Conservation (phyloP, 2,888 invertebrate genomes). For the Drosophila suboccidentalis region DNA sequence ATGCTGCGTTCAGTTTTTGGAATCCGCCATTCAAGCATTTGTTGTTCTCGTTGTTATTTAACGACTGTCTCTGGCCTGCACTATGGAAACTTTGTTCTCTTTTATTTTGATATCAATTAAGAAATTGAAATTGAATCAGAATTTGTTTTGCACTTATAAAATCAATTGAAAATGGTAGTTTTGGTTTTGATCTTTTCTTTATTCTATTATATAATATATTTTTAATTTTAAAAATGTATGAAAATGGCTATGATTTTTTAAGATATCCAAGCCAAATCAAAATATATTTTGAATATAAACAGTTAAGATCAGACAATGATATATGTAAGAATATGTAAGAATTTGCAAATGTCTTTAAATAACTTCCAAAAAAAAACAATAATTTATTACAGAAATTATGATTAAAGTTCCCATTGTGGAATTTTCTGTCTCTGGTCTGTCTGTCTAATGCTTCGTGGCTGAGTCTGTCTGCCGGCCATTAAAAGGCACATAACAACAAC, state of each 20-base stretch:
- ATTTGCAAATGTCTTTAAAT: too few species aligned
- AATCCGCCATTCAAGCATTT: constrained; percentile 18
- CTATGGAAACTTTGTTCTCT: background rate
- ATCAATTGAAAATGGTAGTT: too few species aligned
- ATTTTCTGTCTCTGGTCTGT: background rate
- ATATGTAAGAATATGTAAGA: too few species aligned
- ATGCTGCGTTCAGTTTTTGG: constrained; percentile 7
- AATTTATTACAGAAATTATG: background rate
- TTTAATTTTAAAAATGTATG: too few species aligned
- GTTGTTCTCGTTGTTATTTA: background rate
- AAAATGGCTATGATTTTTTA: too few species aligned
- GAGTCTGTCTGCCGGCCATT: constrained; percentile 44
- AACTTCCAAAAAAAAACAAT: too few species aligned
- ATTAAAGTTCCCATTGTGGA: background rate
- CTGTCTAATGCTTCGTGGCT: constrained; percentile 13
- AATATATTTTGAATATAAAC: too few species aligned
- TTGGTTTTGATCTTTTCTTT: too few species aligned
- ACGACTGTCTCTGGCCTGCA: background rate
- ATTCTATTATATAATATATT: too few species aligned
- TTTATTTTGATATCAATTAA: background rate
- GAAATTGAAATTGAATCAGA: too few species aligned
- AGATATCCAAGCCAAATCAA: too few species aligned
- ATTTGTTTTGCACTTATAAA: background rate
- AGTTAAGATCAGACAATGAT: too few species aligned
- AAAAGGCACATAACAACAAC: constrained; percentile 26